These are phyloP conservation scores for Gallinago stenura DNA, from an alignment of 2,797 vertebrate genomes.

Conservation along the genomic window DNA sequence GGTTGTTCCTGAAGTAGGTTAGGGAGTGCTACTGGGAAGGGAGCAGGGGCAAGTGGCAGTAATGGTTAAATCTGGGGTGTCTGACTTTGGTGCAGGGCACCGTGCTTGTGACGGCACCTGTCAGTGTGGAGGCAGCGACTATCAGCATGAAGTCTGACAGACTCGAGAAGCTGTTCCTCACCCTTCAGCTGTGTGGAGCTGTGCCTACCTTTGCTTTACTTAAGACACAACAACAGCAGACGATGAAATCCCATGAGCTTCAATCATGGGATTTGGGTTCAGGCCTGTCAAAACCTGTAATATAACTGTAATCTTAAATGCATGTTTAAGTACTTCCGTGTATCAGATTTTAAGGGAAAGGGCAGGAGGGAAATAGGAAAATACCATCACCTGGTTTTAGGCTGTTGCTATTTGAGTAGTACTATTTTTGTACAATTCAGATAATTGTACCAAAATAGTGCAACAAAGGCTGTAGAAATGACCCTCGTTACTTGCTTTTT, in stretches of 20 bases:
- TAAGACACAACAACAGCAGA: background rate
- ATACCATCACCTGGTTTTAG: background rate
- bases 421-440: background rate
- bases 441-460: background rate
- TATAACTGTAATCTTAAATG: background rate
- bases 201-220: background rate
- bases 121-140: background rate
- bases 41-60: background rate
- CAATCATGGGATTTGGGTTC: background rate
- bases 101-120: background rate
- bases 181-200: background rate
- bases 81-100: background rate
- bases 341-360: background rate
- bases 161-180: background rate
- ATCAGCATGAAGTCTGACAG: background rate
- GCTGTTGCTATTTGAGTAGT: background rate
- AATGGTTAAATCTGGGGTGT: background rate
- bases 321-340: background rate
- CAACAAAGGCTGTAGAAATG: background rate
- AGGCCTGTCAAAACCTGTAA: background rate
- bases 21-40: background rate
- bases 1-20: background rate
- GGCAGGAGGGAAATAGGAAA: background rate
- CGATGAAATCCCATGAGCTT: background rate
- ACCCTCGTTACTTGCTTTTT: background rate